Evolutionary conservation across 2,797 vertebrate genomes (phyloP), one percentile per base, ranked within the genome.

Genomic region (Novumbra hubbsi): DNA sequence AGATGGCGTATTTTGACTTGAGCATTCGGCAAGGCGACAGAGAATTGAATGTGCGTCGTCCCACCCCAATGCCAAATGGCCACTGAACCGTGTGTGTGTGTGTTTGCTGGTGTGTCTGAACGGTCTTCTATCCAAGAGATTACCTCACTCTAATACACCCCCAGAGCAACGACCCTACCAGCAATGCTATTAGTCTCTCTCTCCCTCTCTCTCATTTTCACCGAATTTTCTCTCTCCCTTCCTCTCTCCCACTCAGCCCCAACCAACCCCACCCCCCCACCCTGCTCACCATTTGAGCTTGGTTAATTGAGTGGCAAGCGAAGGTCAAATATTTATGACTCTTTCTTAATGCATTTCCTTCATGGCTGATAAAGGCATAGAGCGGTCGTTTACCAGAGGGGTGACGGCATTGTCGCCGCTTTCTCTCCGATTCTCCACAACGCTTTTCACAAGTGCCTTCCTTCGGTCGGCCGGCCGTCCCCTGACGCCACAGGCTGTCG

Each of bases 141-240:
- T 63, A 74, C 71, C 68, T 76, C 72, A 74, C 71, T 38, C 49
- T 28, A 80, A 71, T 71, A 45, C 71, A 68, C 71, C 49, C 64
- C 11, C 34, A 60, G 73, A 32, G 66, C 32, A 34, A 34, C 11
- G 41, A 45, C 41, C 41, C 41, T 63, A 64, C 4, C 16, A 32
- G 62, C 9, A 24, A 62, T 21, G 11, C 41, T 27, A 50, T 71
- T 52, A 27, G 6, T 75, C 60, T 73, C 57, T 65, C 62, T 73
- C 62, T 65, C 70, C 38, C 62, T 27, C 6, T 21, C 5, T 15
- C 62, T 64, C 62, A 14, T 12, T 64, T 27, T 63, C 4, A 7
- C 21, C 15, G n/a, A 8, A 11, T 27, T 27, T 27, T 32, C 30
- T 66, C 64, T 17, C 64, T 66, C 34, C 30, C 65, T 11, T 27